These are phyloP conservation scores for Hetaerina americana DNA, from an alignment of 1,140 invertebrate genomes.

Conservation along the genomic window DNA sequence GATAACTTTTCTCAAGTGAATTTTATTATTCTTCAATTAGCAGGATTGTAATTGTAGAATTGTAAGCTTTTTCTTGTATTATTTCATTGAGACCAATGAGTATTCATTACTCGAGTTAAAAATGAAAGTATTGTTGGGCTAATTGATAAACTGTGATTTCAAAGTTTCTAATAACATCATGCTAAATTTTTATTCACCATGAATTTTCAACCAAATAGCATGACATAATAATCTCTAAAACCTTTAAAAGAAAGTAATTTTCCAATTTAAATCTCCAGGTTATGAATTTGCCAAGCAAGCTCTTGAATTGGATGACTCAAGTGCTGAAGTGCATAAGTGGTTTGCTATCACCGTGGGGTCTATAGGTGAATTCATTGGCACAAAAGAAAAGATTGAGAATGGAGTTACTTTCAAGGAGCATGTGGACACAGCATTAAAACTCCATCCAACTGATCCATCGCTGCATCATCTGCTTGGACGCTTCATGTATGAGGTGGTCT, in stretches of 20 bases:
- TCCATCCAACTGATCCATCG: constrained; percentile 49
- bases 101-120: too few species aligned
- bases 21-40: too few species aligned
- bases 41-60: too few species aligned
- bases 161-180: too few species aligned
- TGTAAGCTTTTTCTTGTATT: too few species aligned
- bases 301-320: constrained; percentile 36
- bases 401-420: constrained; percentile 57
- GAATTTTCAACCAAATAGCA: too few species aligned
- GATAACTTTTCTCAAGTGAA: too few species aligned
- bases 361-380: constrained; percentile 40
- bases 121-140: too few species aligned
- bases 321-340: constrained; percentile 62
- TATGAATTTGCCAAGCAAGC: constrained; percentile 43
- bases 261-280: constrained; percentile 28
- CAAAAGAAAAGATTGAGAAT: constrained; percentile 54
- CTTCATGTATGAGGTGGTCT: constrained; percentile 50
- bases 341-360: constrained; percentile 58
- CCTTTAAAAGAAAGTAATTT: neutral
- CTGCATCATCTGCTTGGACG: constrained; percentile 56
- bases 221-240: neutral
- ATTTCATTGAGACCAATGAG: too few species aligned
- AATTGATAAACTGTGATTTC: too few species aligned
- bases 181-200: too few species aligned
- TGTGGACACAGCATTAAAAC: constrained; percentile 48